phyloP scores from a whole-genome alignment of 2,888 invertebrate species.

The Ophioninae sp. region DNA sequence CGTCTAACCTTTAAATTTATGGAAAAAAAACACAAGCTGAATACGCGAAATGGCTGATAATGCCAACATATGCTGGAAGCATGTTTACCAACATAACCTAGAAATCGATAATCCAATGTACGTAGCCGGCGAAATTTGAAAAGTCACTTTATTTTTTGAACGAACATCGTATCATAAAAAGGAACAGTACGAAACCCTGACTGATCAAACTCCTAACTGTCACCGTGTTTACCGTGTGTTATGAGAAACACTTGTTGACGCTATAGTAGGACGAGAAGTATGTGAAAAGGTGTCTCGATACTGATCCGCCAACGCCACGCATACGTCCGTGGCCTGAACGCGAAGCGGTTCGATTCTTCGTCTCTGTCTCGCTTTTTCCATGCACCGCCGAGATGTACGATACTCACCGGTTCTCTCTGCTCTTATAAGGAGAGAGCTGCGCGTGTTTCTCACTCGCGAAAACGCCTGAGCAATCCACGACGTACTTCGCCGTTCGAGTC shows the following conservation, averaged over 20 bases:
- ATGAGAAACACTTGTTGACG: neutral
- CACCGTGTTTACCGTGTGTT: neutral
- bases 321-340: constrained; percentile 34
- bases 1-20: too few species aligned
- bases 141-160: too few species aligned
- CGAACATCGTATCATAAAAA: neutral
- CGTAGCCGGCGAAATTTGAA: too few species aligned
- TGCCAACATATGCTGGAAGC: too few species aligned
- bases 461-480: constrained; percentile 41
- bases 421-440: constrained; percentile 73
- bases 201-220: neutral
- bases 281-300: constrained; percentile 64
- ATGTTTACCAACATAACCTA: too few species aligned
- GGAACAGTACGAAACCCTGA: neutral
- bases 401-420: constrained; percentile 51
- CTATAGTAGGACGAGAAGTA: neutral
- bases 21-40: too few species aligned
- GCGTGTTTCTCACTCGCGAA: constrained; percentile 49
- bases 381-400: constrained; percentile 11
- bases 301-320: constrained; percentile 75
- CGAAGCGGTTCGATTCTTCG: constrained; percentile 42
- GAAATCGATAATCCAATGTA: too few species aligned
- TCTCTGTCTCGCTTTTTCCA: constrained; percentile 22
- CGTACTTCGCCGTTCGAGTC: constrained; percentile 36
- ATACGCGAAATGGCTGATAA: too few species aligned